phyloP scores from a whole-genome alignment of 2,113 vertebrate species.

The Tragulus kanchil region DNA sequence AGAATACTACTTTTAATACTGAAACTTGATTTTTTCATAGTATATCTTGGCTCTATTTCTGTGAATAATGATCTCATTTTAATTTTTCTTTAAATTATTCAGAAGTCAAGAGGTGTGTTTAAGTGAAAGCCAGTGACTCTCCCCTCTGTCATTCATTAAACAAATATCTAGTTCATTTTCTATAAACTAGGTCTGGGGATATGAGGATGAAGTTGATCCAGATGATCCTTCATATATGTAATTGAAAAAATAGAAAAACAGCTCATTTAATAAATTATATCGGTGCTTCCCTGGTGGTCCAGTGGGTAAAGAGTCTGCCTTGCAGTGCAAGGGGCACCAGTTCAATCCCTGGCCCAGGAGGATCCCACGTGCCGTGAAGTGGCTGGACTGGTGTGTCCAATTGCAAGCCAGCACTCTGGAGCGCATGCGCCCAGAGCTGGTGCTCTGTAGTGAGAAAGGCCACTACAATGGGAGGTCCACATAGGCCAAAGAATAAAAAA shows the following conservation, averaged over 20 bases:
- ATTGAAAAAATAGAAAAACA: conserved; percentile 9
- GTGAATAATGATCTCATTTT: conserved; percentile 29
- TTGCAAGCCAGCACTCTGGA: too few relatives aligned
- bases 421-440: too few relatives aligned
- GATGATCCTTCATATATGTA: background rate
- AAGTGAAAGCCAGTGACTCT: background rate
- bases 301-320: too few relatives aligned
- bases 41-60: background rate
- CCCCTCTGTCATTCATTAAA: background rate
- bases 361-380: too few relatives aligned
- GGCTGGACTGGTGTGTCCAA: too few relatives aligned
- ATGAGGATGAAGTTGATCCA: background rate
- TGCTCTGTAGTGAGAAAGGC: too few relatives aligned
- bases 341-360: too few relatives aligned
- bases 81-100: too few relatives aligned
- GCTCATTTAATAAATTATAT: conserved; percentile 15
- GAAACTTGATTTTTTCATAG: conserved; percentile 40
- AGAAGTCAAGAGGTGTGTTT: background rate
- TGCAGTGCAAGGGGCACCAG: too few relatives aligned
- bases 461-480: too few relatives aligned
- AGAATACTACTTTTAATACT: conserved; percentile 31
- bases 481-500: too few relatives aligned
- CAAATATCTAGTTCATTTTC: background rate
- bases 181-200: background rate
- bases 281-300: too few relatives aligned